Conservation (phyloP, 2,888 invertebrate genomes). For the Cephonodes hylas region DNA sequence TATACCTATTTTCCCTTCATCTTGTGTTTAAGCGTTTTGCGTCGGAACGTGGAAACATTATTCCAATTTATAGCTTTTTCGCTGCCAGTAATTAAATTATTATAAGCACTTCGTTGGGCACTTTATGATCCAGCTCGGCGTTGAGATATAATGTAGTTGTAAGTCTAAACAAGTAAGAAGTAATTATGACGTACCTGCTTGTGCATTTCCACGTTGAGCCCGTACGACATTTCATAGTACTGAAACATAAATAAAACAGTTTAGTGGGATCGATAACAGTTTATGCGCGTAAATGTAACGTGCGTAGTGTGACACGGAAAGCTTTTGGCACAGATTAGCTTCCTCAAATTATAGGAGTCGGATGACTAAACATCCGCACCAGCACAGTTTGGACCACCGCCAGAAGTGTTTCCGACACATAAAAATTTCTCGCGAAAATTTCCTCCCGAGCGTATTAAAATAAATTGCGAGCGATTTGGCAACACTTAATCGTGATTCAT, state of each 20-base stretch:
- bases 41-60: slow-evolving; percentile 50
- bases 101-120: background rate
- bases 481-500: slow-evolving; percentile 81
- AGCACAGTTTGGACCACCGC: slow-evolving; percentile 67
- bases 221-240: slow-evolving; percentile 99
- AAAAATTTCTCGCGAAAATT: slow-evolving; percentile 77
- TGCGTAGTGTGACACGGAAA: slow-evolving; percentile 59
- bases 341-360: slow-evolving; percentile 74
- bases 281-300: slow-evolving; percentile 53
- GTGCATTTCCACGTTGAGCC: slow-evolving; percentile 98
- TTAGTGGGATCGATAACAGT: slow-evolving; percentile 59
- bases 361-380: slow-evolving; percentile 78
- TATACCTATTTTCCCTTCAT: slow-evolving; percentile 45
- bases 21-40: slow-evolving; percentile 32
- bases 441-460: slow-evolving; percentile 78
- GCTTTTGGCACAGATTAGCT: slow-evolving; percentile 75
- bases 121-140: background rate
- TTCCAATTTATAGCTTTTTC: slow-evolving; percentile 13
- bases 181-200: slow-evolving; percentile 88
- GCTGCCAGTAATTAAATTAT: slow-evolving; percentile 25
- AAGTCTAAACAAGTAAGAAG: background rate
- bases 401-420: slow-evolving; percentile 80
- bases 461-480: slow-evolving; percentile 80
- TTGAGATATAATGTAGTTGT: background rate
- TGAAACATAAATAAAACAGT: slow-evolving; percentile 83